Base-by-base conservation (phyloP, 1,140 invertebrate genomes). In the Drosophila chauvacae region DNA sequence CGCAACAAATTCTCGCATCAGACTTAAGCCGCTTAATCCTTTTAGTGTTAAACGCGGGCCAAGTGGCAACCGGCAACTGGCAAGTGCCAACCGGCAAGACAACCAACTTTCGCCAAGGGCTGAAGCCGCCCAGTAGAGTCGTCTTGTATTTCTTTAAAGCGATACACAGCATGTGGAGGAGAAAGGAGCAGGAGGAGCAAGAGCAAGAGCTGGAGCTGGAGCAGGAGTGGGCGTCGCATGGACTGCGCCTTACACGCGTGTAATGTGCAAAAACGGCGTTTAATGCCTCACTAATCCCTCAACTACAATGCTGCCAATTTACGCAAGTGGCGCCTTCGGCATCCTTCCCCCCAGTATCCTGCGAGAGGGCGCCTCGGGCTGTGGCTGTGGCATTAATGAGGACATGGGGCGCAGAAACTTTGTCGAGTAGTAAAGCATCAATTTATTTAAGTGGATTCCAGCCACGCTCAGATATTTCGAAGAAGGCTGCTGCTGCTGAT, bases 181-280 rank as follows among this genome's bases (percentile, higher is more conserved):
- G 18, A 9, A 26, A 9, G 47, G 3, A n/a, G 18, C 9, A 44
- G 18, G 33, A 44, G 18, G 7, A 37, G 30, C 4, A n/a, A 18
- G 18, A 50, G 14, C 5, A 41, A 28, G 20, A 39, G 45, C 18
- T n/a, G 23, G 16, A 50, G 47, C 9, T 3, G 16, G 3, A 11
- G 26, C 16, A 2, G 7, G n/a, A 51, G 81, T 61, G 63, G 77
- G 68, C 64, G 86, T 56, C 53, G 68, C 55, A 53, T 72, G 84
- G 85, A 73, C 74, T 87, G 85, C 74, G 85, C 85, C 90, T 88
- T 88, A 88, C 85, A 88, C 81, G 85, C 85, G 85, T 88, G 85
- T 88, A 88, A 88, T 88, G 85, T 88, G 85, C 85, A 88, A 88
- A 88, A 88, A 90, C 85, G 87, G 85, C 81, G 85, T 90, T 88